These are phyloP conservation scores for Phragmatobia fuliginosa DNA, from an alignment of 2,888 invertebrate species.

Conservation along the genomic window DNA sequence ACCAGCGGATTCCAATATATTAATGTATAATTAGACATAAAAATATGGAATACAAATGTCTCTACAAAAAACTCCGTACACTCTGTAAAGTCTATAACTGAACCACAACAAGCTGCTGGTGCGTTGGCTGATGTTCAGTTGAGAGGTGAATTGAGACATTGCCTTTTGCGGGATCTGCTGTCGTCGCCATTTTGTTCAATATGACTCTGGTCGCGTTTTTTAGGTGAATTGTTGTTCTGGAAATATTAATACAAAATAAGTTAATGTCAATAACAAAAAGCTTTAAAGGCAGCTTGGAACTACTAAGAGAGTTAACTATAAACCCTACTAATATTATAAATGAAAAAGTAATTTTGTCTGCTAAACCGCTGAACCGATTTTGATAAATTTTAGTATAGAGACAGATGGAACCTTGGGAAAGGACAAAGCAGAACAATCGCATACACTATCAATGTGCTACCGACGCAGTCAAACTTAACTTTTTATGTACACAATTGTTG, in stretches of 20 bases:
- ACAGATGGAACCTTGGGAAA: too few relatives aligned
- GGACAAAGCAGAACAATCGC: too few relatives aligned
- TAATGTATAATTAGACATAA: conserved; percentile 64
- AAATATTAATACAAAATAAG: conserved; percentile 35
- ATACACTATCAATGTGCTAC: too few relatives aligned
- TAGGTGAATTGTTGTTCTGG: conserved; percentile 86
- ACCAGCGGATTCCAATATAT: conserved; percentile 58
- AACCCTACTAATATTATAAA: not conserved
- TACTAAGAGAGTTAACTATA: not conserved
- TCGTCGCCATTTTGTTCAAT: conserved; percentile 86
- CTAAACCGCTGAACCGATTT: too few relatives aligned
- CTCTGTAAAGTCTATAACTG: conserved; percentile 72
- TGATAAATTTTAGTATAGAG: too few relatives aligned
- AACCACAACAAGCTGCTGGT: conserved; percentile 67
- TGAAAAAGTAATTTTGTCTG: too few relatives aligned
- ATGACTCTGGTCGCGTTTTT: conserved; percentile 87
- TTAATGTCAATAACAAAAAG: not conserved
- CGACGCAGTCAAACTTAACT: too few relatives aligned
- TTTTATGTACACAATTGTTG: too few relatives aligned
- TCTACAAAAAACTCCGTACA: conserved; percentile 73
- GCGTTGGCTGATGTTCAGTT: conserved; percentile 65
- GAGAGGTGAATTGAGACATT: conserved; percentile 81
- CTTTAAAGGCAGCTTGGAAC: not conserved
- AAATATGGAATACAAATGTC: conserved; percentile 66
- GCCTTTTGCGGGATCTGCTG: conserved; percentile 87